Evolutionary conservation across 2,113 vertebrate genomes (phyloP).

Genomic region (Eudyptes chrysolophus): DNA sequence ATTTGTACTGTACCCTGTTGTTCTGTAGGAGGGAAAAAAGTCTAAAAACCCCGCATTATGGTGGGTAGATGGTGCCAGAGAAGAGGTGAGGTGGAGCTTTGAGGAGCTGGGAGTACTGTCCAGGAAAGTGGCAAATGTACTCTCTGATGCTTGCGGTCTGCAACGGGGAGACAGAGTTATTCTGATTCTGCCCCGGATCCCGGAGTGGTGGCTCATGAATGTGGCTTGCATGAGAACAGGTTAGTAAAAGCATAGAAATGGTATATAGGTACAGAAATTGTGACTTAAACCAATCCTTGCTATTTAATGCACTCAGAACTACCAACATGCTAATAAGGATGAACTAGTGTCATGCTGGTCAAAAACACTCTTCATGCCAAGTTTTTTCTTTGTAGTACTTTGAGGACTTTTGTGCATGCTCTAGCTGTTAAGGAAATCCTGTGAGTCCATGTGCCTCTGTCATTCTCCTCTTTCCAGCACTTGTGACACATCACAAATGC

Average conservation of each 20-base stretch:
- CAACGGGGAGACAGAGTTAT: slow-evolving; percentile 76
- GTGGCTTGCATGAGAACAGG: slow-evolving; percentile 82
- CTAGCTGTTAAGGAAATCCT: background rate
- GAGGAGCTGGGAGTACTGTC: slow-evolving; percentile 78
- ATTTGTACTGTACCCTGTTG: background rate
- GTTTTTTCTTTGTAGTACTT: background rate
- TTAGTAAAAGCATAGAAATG: slow-evolving; percentile 6
- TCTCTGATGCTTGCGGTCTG: slow-evolving; percentile 73
- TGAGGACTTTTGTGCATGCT: background rate
- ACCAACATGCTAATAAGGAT: background rate
- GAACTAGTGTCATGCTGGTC: background rate
- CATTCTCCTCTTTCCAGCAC: background rate
- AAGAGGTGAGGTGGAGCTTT: slow-evolving; percentile 82
- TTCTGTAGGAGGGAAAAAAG: slow-evolving; percentile 59
- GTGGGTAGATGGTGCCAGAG: slow-evolving; percentile 73
- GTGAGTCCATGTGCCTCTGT: background rate
- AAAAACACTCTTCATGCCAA: background rate
- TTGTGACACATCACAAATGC: background rate
- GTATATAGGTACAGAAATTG: background rate
- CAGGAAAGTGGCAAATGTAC: slow-evolving; percentile 75
- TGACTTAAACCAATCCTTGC: background rate
- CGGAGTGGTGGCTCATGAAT: slow-evolving; percentile 86
- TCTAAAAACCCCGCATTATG: slow-evolving; percentile 75
- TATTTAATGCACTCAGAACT: background rate
- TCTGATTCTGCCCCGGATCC: slow-evolving; percentile 76